Evolutionary conservation across 2,113 vertebrate genomes (phyloP).

Genomic region (Esox niger): DNA sequence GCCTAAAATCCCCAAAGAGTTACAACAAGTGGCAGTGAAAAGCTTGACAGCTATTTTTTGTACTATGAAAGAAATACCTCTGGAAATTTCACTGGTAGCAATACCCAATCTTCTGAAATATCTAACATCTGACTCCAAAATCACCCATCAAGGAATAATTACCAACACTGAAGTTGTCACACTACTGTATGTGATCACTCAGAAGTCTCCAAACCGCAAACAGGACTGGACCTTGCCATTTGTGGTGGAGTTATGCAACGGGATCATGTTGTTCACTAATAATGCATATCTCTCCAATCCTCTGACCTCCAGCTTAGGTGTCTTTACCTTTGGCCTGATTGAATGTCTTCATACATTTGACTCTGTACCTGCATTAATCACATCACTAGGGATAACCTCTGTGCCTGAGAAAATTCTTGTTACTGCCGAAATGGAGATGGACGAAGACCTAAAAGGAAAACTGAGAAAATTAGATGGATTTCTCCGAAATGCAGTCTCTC

Average conservation of each 20-base stretch:
- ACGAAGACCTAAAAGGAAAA: constrained; percentile 47
- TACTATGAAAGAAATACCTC: constrained; percentile 37
- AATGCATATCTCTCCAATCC: neutral
- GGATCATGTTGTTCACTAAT: constrained; percentile 29
- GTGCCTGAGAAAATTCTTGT: constrained; percentile 49
- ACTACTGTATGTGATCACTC: constrained; percentile 45
- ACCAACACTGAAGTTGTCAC: fast-evolving
- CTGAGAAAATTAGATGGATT: constrained; percentile 26
- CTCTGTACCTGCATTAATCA: constrained; percentile 10
- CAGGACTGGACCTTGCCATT: constrained; percentile 23
- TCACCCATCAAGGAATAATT: neutral
- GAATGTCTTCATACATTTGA: constrained; percentile 32
- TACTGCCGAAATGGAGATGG: constrained; percentile 31
- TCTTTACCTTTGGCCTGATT: constrained; percentile 35
- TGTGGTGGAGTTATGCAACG: constrained; percentile 34
- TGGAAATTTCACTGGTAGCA: neutral
- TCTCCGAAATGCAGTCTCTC: constrained; percentile 6
- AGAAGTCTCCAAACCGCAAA: constrained; percentile 43
- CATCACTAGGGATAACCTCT: constrained; percentile 30
- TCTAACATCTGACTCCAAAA: neutral
- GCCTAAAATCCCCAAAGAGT: neutral
- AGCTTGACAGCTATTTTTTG: constrained; percentile 37
- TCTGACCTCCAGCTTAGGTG: neutral
- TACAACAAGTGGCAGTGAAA: fast-evolving
- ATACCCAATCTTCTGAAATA: constrained; percentile 27